Evolutionary conservation across 2,113 vertebrate genomes (phyloP).

Genomic region (Dromiciops gliroides): DNA sequence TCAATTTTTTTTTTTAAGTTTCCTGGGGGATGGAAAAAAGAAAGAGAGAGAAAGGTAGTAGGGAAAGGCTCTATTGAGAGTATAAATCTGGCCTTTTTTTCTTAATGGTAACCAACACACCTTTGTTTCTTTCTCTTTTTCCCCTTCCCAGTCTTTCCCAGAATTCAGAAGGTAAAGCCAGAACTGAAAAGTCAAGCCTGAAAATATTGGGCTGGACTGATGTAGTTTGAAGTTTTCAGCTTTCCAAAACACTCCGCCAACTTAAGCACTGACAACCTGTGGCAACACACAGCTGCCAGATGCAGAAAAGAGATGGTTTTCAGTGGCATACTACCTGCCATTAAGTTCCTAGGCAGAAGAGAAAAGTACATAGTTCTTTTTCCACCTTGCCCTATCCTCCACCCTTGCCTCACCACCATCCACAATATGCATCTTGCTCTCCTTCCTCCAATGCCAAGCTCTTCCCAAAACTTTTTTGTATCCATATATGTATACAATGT

Average conservation of each 20-base stretch:
- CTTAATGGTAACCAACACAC: rapidly evolving
- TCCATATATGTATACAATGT: background rate
- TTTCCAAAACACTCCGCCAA: background rate
- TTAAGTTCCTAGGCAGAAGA: background rate
- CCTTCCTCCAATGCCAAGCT: background rate
- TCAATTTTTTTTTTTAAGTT: background rate
- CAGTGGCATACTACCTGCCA: background rate
- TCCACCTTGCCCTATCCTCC: background rate
- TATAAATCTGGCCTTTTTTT: too few species aligned
- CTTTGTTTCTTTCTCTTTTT: background rate
- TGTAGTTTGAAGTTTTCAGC: background rate
- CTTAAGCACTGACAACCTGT: background rate
- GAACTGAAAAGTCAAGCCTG: background rate
- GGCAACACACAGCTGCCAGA: background rate
- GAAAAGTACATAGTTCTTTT: background rate
- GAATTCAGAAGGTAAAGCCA: background rate
- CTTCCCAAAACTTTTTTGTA: background rate
- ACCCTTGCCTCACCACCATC: background rate
- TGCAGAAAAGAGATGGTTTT: conserved; percentile 3
- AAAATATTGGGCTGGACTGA: background rate
- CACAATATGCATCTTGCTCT: background rate
- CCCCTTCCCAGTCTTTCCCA: background rate
- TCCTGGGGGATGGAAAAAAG: background rate
- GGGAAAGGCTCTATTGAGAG: too few species aligned
- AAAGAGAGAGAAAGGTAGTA: background rate